phyloP scores from a whole-genome alignment of 2,797 vertebrate genomes.

The Lacerta agilis region DNA sequence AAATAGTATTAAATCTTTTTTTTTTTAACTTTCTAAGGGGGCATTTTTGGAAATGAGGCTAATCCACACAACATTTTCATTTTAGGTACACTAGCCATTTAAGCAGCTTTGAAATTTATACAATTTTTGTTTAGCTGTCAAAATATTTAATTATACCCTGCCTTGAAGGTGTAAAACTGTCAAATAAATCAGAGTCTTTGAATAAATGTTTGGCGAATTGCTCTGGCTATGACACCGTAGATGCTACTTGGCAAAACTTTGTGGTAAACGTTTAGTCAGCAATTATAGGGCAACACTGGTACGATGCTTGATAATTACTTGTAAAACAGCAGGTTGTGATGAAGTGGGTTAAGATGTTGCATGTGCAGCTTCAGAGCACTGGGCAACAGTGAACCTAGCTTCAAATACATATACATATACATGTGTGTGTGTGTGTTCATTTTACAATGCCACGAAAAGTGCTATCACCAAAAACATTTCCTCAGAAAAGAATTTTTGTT shows the following conservation, averaged over 20 bases:
- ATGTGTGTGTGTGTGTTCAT: background rate
- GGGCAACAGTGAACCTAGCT: conserved; percentile 10
- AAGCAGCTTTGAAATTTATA: conserved; percentile 83
- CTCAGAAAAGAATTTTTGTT: background rate
- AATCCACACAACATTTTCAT: conserved; percentile 73
- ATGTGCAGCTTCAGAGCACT: conserved; percentile 50
- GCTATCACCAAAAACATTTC: rapidly evolving
- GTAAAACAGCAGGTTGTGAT: conserved; percentile 82
- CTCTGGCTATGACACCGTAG: conserved; percentile 76
- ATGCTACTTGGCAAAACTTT: conserved; percentile 73
- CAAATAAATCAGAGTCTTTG: conserved; percentile 84
- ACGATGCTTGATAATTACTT: conserved; percentile 75
- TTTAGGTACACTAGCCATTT: conserved; percentile 74
- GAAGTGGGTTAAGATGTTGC: conserved; percentile 41
- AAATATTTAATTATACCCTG: conserved; percentile 87
- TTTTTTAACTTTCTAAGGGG: conserved; percentile 58
- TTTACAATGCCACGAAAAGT: background rate
- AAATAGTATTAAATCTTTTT: conserved; percentile 46
- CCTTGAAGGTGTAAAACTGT: conserved; percentile 86
- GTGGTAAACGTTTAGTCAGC: conserved; percentile 74
- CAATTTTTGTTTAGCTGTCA: conserved; percentile 86
- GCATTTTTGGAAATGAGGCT: conserved; percentile 60
- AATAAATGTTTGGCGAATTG: conserved; percentile 82
- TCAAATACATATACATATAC: rapidly evolving
- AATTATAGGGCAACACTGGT: conserved; percentile 75